phyloP scores from a whole-genome alignment of 1,140 invertebrate genomes.

The Antheraea mylitta region DNA sequence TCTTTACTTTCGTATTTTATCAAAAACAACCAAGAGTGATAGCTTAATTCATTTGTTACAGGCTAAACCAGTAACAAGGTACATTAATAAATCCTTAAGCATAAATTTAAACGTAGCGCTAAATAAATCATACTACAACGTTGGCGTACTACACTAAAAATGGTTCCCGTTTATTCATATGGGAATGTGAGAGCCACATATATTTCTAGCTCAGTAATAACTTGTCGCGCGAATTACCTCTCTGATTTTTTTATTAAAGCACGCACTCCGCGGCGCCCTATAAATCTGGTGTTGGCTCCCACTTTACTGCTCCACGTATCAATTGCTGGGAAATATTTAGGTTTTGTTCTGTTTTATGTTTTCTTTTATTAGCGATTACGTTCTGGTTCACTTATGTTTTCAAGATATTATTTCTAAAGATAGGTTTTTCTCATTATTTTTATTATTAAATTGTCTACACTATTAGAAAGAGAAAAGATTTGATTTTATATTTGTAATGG shows the following conservation, averaged over 20 bases:
- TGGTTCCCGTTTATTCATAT: conserved; percentile 49
- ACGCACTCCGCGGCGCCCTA: conserved; percentile 60
- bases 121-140: conserved; percentile 26
- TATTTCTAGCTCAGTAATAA: conserved; percentile 61
- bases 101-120: conserved; percentile 19
- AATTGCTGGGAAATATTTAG: conserved; percentile 53
- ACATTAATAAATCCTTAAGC: conserved; percentile 11
- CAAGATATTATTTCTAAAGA: not conserved
- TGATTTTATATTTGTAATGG: no score
- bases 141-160: conserved; percentile 40
- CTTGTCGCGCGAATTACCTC: conserved; percentile 66
- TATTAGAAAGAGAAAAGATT: no score
- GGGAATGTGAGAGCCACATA: conserved; percentile 52
- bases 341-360: conserved; percentile 38
- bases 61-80: conserved; percentile 10
- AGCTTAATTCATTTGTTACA: not conserved
- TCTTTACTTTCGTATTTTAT: no score
- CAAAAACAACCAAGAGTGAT: not conserved
- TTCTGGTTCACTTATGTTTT: conserved; percentile 3
- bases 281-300: conserved; percentile 62
- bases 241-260: conserved; percentile 70
- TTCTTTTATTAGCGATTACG: conserved; percentile 35
- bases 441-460: no score
- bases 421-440: no score
- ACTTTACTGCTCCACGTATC: conserved; percentile 56